Base-by-base conservation (phyloP, 2,888 invertebrate genomes). In the Lathronympha strigana region DNA sequence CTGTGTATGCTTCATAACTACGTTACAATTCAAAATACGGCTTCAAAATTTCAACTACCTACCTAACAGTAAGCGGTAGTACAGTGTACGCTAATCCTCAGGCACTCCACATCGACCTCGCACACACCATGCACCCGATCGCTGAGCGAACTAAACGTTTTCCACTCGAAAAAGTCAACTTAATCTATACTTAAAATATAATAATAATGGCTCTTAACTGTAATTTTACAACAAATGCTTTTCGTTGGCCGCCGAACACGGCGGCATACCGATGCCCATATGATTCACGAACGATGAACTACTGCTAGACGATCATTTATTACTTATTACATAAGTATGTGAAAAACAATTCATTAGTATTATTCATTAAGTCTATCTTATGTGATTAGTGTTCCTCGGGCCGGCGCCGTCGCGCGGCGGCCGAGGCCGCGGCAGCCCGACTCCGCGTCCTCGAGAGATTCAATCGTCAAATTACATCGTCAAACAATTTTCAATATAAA, bases 31-130 rank as follows among this genome's bases (percentile, higher is more conserved):
- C 80, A 88, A 89, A 90, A 90, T 90, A 88, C 87, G 88, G 88
- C 88, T 81, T 90, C 88, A 86, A 90, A 90, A 91, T 90, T 89
- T 86, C 88, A 90, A 90, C 90, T 90, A 91, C 91, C 91, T 91
- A 92, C 92, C 92, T 91, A 92, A 91, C 90, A 90, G 90, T 92
- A 91, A 92, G 92, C 92, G 86, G 91, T 88, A 89, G 90, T 90
- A 88, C 86, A 84, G 89, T 90, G 90, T 90, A 88, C 86, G 83
- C 90, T 90, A 89, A 80, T 84, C 85, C 86, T 83, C 92, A 90
- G 89, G 88, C 91, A 91, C 90, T 87, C 90, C 87, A 88, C 89
- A 88, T 86, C 86, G 84, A 90, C 84, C 88, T 90, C 88, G 83
- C 90, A 89, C 79, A 84, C 90, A 84, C 84, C 90, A 91, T 85